Conservation (phyloP, 2,113 vertebrate species). For the Sorex fumeus region DNA sequence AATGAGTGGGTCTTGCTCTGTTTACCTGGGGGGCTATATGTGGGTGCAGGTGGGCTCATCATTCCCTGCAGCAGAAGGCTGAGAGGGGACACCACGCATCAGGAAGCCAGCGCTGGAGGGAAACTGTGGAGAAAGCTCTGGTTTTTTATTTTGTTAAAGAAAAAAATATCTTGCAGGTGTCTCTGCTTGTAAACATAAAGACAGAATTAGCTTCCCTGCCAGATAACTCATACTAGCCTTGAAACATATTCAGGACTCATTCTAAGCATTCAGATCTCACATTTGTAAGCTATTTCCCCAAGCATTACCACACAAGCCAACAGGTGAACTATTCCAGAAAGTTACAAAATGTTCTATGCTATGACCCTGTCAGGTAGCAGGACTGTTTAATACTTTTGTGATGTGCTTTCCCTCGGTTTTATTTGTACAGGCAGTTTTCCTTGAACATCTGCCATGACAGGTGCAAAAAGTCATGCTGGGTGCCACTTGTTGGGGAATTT, state of each 20-base stretch:
- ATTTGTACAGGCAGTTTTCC: not conserved
- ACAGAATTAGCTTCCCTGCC: not conserved
- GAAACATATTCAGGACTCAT: constrained; percentile 1
- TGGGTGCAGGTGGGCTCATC: too few relatives aligned
- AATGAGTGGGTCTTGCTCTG: not conserved
- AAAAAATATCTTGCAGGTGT: not conserved
- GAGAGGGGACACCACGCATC: accelerated
- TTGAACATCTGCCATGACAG: not conserved
- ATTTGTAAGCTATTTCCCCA: constrained; percentile 23
- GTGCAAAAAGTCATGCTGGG: not conserved
- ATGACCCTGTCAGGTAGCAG: too few relatives aligned
- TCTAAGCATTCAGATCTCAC: constrained; percentile 13
- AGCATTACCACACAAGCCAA: not conserved
- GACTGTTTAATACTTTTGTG: not conserved
- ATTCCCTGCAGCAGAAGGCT: not conserved
- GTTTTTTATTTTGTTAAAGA: not conserved
- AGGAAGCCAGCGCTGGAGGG: not conserved
- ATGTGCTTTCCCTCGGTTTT: not conserved
- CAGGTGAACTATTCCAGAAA: not conserved
- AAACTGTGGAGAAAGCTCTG: not conserved
- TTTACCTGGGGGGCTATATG: too few relatives aligned
- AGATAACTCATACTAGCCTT: constrained; percentile 5
- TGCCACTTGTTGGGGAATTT: not conserved
- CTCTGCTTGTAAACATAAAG: not conserved
- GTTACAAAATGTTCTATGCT: not conserved